Base-by-base conservation (phyloP, 2,113 vertebrate genomes). In the Vulpes ferrilata region DNA sequence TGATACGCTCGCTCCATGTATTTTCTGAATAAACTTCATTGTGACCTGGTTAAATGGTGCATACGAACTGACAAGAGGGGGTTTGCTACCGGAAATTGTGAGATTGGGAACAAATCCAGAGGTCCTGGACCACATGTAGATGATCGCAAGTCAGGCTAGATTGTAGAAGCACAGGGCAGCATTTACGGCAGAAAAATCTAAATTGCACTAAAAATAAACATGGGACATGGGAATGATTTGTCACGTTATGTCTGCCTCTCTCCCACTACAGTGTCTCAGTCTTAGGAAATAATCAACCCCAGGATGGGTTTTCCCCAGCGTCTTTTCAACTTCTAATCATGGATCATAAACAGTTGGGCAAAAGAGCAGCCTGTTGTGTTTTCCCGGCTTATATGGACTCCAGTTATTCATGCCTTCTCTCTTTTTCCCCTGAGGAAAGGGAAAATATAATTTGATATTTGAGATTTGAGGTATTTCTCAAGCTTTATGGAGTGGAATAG, bases 331-430 rank as follows among this genome's bases (percentile, higher is more conserved):
- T 17, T 23, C 35, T 9, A 1, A 22, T 23, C 59, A 0, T 5
- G 22, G 7, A 32, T 22, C 32, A 3, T 8, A 11, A 43, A 57
- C 19, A 16, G 0, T 38, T 53, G 79, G 25, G 65, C 27, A 8
- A 43, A n/a, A 11, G n/a, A 8, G 15, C 35, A 67, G 2, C 0
- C 3, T 25, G 43, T 8, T 20, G 10, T 35, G 27, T 20, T 57
- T 7, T 5, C n/a, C 0, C 0, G 0, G 7, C 0, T 5, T 8
- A 11, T 5, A 7, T 2, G 65, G 43, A 11, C 7, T 48, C 62
- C 17, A 48, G 11, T 20, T n/a, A n/a, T 12, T 3, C 62, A 3
- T 1, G 20, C 1, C n/a, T n/a, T 11, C 25, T 51, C 11, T 59
- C 16, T 20, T 55, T 32, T 19, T 3, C 43, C 55, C 25, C n/a